Percentiles rank a stretch among this genome's conserved stretches.
These are phyloP conservation scores for Sardina pilchardus DNA, from an alignment of 2,113 vertebrate species.

Conservation along the genomic window DNA sequence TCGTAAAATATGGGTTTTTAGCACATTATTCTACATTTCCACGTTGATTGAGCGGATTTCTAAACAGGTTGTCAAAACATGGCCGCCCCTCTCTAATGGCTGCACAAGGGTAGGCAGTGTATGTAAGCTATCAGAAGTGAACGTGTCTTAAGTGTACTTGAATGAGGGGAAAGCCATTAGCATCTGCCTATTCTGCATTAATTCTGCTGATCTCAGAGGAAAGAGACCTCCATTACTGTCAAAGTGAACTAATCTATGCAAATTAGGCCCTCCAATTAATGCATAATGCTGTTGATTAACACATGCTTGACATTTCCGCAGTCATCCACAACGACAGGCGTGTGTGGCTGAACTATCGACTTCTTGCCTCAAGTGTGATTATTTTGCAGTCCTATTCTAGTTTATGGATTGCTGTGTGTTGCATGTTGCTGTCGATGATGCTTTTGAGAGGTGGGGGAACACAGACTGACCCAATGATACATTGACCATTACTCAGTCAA, in stretches of 20 bases:
- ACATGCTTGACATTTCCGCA: slow-evolving; percentile 42
- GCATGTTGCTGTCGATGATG: not conserved
- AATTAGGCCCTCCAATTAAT: slow-evolving; percentile 61
- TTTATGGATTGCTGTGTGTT: slow-evolving; percentile 33
- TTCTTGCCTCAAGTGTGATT: slow-evolving; percentile 24
- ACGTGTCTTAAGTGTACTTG: slow-evolving; percentile 30
- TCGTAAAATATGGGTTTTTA: not conserved
- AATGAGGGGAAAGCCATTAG: slow-evolving; percentile 51
- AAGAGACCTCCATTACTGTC: slow-evolving; percentile 60
- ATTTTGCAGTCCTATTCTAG: slow-evolving; percentile 46
- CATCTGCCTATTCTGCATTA: slow-evolving; percentile 52
- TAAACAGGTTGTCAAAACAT: too few species aligned
- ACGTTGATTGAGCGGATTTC: not conserved
- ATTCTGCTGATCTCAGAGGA: slow-evolving; percentile 53
- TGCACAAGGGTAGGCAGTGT: not conserved
- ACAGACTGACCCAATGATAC: not conserved
- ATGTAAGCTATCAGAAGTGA: not conserved
- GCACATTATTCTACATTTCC: not conserved
- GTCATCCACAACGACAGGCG: slow-evolving; percentile 42
- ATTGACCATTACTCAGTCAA: not conserved
- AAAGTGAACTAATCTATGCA: slow-evolving; percentile 50
- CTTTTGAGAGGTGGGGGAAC: not conserved
- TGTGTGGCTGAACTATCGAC: slow-evolving; percentile 44
- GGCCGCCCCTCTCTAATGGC: too few species aligned
- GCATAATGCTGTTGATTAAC: slow-evolving; percentile 55